Evolutionary conservation across 2,797 vertebrate genomes (phyloP).

Genomic region (Poecilia gillii): DNA sequence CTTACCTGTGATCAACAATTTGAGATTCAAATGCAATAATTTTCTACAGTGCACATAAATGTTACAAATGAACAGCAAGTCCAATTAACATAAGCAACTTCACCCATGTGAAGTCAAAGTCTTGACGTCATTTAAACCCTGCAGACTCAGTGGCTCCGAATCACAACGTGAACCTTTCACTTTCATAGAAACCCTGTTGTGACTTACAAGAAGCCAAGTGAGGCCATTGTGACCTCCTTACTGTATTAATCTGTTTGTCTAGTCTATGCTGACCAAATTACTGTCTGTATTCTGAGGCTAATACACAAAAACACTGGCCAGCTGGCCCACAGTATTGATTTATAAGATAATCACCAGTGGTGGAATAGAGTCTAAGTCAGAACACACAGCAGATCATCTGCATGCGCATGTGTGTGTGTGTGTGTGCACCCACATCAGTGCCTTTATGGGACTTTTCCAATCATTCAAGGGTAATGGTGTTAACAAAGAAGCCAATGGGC

Average conservation of each 20-base stretch:
- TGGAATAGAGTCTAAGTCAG: slow-evolving; percentile 72
- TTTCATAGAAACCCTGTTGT: slow-evolving; percentile 65
- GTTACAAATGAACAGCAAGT: slow-evolving; percentile 45
- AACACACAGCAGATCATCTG: slow-evolving; percentile 56
- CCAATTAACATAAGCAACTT: slow-evolving; percentile 55
- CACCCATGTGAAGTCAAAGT: slow-evolving; percentile 50
- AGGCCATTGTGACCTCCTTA: slow-evolving; percentile 73
- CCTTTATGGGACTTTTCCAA: slow-evolving; percentile 60
- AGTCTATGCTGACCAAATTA: slow-evolving; percentile 79
- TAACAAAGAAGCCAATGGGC: slow-evolving; percentile 65
- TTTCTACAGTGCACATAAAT: slow-evolving; percentile 43
- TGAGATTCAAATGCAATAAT: slow-evolving; percentile 67
- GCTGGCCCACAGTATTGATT: slow-evolving; percentile 80
- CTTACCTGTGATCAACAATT: slow-evolving; percentile 61
- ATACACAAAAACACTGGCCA: slow-evolving; percentile 80
- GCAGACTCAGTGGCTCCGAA: slow-evolving; percentile 75
- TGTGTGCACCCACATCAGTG: slow-evolving; percentile 11
- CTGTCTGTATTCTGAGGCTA: slow-evolving; percentile 76
- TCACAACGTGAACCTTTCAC: slow-evolving; percentile 62
- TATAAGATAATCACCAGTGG: slow-evolving; percentile 77
- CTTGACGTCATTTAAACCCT: slow-evolving; percentile 62
- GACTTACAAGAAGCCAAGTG: slow-evolving; percentile 75
- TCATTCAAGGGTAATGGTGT: slow-evolving; percentile 75
- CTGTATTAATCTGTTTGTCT: slow-evolving; percentile 78
- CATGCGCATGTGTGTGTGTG: slow-evolving; percentile 14